These are phyloP conservation scores for Resseliella maxima DNA, from an alignment of 2,888 invertebrate species.

Conservation along the genomic window DNA sequence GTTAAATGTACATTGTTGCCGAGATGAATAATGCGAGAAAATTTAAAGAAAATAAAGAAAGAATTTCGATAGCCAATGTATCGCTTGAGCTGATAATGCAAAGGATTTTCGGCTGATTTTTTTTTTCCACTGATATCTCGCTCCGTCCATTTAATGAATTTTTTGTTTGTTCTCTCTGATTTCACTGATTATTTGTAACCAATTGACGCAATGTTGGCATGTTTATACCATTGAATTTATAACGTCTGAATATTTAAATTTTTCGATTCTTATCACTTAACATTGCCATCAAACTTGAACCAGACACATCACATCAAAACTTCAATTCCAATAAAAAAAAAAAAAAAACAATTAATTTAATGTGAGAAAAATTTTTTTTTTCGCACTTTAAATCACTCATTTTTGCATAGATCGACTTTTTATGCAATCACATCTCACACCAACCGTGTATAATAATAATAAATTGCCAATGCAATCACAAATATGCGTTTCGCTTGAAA, in stretches of 20 bases:
- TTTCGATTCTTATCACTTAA: not conserved
- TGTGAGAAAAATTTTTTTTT: too few species aligned
- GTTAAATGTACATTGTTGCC: not conserved
- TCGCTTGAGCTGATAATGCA: not conserved
- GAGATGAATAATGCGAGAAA: not conserved
- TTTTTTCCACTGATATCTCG: not conserved
- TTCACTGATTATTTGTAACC: too few species aligned
- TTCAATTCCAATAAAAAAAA: not conserved
- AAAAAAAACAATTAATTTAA: not conserved
- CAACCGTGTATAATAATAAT: conserved; percentile 1
- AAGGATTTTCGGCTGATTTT: not conserved
- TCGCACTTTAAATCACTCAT: conserved; percentile 41
- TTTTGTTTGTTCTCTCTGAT: not conserved
- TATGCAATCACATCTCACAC: conserved; percentile 30
- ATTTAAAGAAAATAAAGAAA: not conserved
- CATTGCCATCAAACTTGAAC: not conserved
- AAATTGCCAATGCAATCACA: conserved; percentile 37
- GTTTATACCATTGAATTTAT: too few species aligned
- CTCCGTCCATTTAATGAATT: not conserved
- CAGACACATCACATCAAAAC: not conserved
- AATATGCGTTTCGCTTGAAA: not conserved
- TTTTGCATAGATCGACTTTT: not conserved
- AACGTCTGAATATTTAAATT: conserved; percentile 6
- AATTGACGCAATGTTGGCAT: too few species aligned
- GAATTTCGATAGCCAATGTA: not conserved